Conservation (phyloP, 2,888 invertebrate species). For the Leucophenga maculata region DNA sequence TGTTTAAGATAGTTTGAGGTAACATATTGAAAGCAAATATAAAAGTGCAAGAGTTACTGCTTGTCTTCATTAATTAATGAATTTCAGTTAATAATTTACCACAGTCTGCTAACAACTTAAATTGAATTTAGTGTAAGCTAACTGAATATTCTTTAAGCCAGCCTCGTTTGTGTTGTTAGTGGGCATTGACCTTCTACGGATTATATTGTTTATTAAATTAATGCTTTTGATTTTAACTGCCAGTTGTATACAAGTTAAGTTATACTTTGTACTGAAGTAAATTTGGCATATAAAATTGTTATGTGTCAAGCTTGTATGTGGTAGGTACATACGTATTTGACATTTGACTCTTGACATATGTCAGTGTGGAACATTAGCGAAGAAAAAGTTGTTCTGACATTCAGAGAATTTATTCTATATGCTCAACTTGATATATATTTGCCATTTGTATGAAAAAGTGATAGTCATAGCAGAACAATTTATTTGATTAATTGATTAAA, state of each 20-base stretch:
- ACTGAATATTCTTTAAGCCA: too few species aligned
- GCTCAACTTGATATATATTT: neutral
- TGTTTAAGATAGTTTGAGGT: too few species aligned
- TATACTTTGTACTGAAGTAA: neutral
- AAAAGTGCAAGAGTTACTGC: too few species aligned
- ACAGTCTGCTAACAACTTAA: too few species aligned
- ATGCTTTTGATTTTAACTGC: neutral
- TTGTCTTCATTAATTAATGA: too few species aligned
- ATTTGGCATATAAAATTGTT: neutral
- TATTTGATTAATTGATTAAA: too few species aligned
- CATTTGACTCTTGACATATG: conserved; percentile 8
- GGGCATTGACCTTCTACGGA: neutral
- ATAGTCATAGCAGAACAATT: too few species aligned
- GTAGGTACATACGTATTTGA: neutral
- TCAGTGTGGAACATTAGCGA: neutral
- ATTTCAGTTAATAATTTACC: too few species aligned
- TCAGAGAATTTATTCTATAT: neutral
- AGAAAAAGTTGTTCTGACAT: neutral
- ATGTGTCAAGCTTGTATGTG: neutral
- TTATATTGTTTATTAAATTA: neutral
- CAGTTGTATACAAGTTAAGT: neutral
- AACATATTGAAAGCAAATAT: too few species aligned
- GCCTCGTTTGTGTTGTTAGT: too few species aligned
- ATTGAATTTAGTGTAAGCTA: too few species aligned
- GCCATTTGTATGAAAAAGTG: too few species aligned